Conservation (phyloP, 92 coral and sea anemone species). For the Zoanthus solanderi region DNA sequence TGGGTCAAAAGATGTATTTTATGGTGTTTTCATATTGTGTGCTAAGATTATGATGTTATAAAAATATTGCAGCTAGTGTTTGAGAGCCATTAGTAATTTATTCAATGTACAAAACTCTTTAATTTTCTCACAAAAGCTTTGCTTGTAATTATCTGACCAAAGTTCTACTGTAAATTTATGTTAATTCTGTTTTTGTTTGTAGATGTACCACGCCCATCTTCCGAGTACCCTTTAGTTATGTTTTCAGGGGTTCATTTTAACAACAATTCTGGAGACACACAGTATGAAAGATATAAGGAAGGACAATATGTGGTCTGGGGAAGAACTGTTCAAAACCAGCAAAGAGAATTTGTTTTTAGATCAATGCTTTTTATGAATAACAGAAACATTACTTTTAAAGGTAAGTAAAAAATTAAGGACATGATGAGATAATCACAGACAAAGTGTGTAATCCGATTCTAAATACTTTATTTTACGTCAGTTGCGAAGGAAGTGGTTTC, state of each 20-base stretch:
- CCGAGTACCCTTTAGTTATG: slow-evolving; percentile 85
- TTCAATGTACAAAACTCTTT: no score
- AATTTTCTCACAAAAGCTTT: no score
- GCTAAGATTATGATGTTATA: no score
- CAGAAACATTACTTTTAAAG: slow-evolving; percentile 85
- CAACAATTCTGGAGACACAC: slow-evolving; percentile 68
- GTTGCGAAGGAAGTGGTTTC: no score
- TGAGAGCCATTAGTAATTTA: no score
- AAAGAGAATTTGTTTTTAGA: slow-evolving; percentile 78
- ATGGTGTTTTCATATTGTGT: no score
- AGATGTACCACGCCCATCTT: slow-evolving; percentile 89
- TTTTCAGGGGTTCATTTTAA: slow-evolving; percentile 85
- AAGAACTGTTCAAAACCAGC: slow-evolving; percentile 73
- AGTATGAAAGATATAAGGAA: slow-evolving; percentile 74
- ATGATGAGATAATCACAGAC: no score
- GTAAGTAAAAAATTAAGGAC: slow-evolving; percentile 25
- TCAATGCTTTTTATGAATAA: slow-evolving; percentile 86
- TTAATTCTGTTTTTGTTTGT: not conserved
- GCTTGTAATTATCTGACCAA: no score
- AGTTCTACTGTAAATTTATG: not conserved
- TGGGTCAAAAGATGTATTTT: no score
- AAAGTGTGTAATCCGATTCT: no score
- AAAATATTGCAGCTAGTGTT: no score
- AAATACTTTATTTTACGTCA: no score
- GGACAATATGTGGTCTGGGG: slow-evolving; percentile 94